Evolutionary conservation across 2,888 invertebrate genomes (phyloP).

Genomic region (Lithophane socia): DNA sequence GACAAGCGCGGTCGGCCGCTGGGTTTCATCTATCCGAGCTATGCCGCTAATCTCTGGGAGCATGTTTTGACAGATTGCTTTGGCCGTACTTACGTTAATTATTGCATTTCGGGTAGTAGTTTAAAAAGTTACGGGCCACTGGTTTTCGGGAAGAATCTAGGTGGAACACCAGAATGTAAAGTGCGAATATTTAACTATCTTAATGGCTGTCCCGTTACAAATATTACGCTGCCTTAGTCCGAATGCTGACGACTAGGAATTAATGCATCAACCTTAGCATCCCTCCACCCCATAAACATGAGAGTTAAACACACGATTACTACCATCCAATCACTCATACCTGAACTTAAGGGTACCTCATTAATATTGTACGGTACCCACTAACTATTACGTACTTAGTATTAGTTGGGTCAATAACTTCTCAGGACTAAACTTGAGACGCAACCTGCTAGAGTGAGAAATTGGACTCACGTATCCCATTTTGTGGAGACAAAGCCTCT

Average conservation of each 20-base stretch:
- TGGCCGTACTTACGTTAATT: conserved; percentile 53
- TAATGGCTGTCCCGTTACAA: background rate
- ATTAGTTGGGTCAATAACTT: conserved; percentile 60
- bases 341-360: conserved; percentile 42
- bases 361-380: conserved; percentile 53
- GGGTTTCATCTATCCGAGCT: conserved; percentile 77
- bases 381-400: conserved; percentile 59
- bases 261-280: background rate
- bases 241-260: background rate
- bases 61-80: conserved; percentile 73
- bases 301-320: conserved; percentile 5
- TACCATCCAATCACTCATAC: conserved; percentile 34
- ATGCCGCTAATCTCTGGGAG: conserved; percentile 76
- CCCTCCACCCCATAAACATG: background rate
- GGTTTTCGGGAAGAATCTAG: conserved; percentile 23
- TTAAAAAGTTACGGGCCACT: conserved; percentile 40
- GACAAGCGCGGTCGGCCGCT: conserved; percentile 78
- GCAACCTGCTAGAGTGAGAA: conserved; percentile 75
- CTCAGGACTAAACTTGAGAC: conserved; percentile 49
- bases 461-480: conserved; percentile 84
- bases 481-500: conserved; percentile 82
- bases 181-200: conserved; percentile 3
- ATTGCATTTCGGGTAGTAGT: conserved; percentile 38
- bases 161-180: background rate
- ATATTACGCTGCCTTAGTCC: background rate